Evolutionary conservation across 1,140 invertebrate genomes (phyloP).

Genomic region (Anastrepha ludens): DNA sequence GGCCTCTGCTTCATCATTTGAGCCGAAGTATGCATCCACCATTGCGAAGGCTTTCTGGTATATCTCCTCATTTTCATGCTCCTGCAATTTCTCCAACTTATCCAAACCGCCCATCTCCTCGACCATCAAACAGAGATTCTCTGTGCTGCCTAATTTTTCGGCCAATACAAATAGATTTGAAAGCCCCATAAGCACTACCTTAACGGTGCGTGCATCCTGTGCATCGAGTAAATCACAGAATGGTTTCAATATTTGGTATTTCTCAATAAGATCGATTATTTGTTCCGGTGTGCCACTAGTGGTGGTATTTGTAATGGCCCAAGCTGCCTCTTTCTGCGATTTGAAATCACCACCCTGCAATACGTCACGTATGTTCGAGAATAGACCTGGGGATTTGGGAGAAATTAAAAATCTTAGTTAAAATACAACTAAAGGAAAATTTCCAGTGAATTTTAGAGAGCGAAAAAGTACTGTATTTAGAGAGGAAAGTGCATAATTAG

Average conservation of each 20-base stretch:
- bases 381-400: constrained; percentile 61
- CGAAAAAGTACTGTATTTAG: not conserved
- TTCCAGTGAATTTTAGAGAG: not conserved
- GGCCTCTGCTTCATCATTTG: constrained; percentile 73
- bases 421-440: not conserved
- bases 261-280: constrained; percentile 86
- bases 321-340: constrained; percentile 98
- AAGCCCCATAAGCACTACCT: constrained; percentile 92
- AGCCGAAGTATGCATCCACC: constrained; percentile 89
- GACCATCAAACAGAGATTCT: constrained; percentile 86
- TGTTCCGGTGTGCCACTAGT: constrained; percentile 94
- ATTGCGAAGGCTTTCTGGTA: constrained; percentile 89
- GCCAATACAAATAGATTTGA: constrained; percentile 85
- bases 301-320: constrained; percentile 98
- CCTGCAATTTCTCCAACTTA: constrained; percentile 94
- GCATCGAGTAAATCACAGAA: constrained; percentile 89
- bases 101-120: constrained; percentile 94
- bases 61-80: constrained; percentile 97
- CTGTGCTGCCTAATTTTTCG: constrained; percentile 83
- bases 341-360: constrained; percentile 92
- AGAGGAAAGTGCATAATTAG: not conserved
- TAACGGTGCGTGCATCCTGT: constrained; percentile 85
- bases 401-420: not conserved
- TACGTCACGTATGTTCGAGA: constrained; percentile 66
- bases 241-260: constrained; percentile 87